Base-by-base conservation (phyloP, 2,888 invertebrate species). In the Theretra japonica region DNA sequence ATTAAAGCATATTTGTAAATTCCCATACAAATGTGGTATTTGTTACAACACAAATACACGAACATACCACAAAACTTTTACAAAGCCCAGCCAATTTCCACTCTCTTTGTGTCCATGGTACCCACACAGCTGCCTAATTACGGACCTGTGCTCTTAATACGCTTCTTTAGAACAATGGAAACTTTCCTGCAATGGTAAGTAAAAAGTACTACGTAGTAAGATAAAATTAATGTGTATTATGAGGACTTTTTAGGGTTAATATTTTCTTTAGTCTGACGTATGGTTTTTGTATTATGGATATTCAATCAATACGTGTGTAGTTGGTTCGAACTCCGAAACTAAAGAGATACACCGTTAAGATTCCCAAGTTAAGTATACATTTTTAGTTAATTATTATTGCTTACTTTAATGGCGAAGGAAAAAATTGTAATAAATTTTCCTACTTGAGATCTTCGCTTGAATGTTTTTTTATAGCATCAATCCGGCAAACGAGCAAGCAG, bases 161-260 rank as follows among this genome's bases (percentile, higher is more conserved):
- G 48, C 28, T 60, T 69, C 69, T 72, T 69, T 56, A 72, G 70
- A 75, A 77, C 76, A 77, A 75, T 72, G 71, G 41, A 75, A 77
- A 75, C 65, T 76, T 77, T 72, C 48, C 23, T 33, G 53, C 60
- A 69, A 72, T 69, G 69, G 33, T 59, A 62, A 72, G 62, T 69
- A 56, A 60, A 69, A 72, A 70, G 70, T 70, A 70, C 50, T 21
- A 62, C 4, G 6, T 33, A n/a, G 28, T 30, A 60, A 72, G 60
- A 72, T 69, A 69, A 69, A 69, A 60, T 59, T 56, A 68, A 69
- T 69, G 60, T 68, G 21, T 70, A 50, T 53, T 58, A 30, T 17
- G 30, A 53, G 5, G 30, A 48, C 41, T 65, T 48, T 65, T 62
- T 21, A 41, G 21, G 41, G 41, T 62, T 33, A 41, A n/a, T 62